Evolutionary conservation across 2,888 invertebrate genomes (phyloP), one percentile per base, ranked within the genome.

Genomic region (Parapristionchus giblindavisi): DNA sequence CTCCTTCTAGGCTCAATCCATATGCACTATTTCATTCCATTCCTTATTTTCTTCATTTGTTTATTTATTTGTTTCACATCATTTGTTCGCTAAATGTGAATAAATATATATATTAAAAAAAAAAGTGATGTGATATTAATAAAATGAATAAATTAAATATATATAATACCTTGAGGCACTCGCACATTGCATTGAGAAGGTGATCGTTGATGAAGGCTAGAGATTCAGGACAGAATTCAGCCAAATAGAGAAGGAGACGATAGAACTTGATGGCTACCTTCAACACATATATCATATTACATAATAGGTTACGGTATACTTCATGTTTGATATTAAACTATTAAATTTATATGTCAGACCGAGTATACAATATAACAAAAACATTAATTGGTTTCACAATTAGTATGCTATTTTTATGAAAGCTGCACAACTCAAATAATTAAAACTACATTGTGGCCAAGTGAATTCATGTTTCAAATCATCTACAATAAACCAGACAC

Each of bases 201-300:
- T 85, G 79, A 14, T 85, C 84, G 2, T 88, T 87, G 51, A 89
- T 84, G 43, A 84, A 83, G 70, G 88, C 83, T 63, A 92, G 90
- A 87, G 92, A 92, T 73, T 92, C 91, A 0, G 93, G 92, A 85
- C 92, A 91, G 76, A 92, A 90, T 85, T 93, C 92, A 80, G 91
- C 91, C 65, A 93, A 90, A 83, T 92, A 91, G 32, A 92, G 90
- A 70, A 93, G 89, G 87, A 93, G 90, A 85, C 92, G 90, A 85
- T 90, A 92, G 87, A 91, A 87, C 56, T 65, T 58, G 51, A 74
- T 27, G 24, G 54, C 73, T 4, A 73, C 73, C 73, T 73, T 32
- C 32, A 34, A 40, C 34, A 61, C 29, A 5, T 1, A 8, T n/a
- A 58, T 21, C 17, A 32, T 27, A 56, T 43, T 14, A 43, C 17